Percentiles rank a stretch among this genome's conserved stretches.
Evolutionary conservation across 1,140 invertebrate species (phyloP).

Genomic region (Drosophila subobscura): DNA sequence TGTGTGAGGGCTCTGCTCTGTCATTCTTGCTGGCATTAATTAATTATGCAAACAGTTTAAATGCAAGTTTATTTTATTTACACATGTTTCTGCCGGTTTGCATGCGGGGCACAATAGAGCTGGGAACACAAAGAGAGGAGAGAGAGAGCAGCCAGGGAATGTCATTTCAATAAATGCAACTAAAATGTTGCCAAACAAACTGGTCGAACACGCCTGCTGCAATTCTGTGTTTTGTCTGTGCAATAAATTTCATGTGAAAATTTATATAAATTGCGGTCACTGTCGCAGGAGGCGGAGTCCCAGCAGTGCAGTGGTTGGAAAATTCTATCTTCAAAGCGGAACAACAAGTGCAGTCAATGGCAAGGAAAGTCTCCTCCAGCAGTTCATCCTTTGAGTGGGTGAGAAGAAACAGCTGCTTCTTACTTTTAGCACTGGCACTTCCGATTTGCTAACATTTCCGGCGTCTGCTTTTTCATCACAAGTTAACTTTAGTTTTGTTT

Average conservation of each 20-base stretch:
- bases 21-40: conserved; percentile 69
- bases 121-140: background rate
- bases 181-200: conserved; percentile 8
- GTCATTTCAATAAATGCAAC: conserved; percentile 47
- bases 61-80: conserved; percentile 81
- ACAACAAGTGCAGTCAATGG: conserved; percentile 38
- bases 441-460: conserved; percentile 62
- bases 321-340: conserved; percentile 9
- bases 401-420: conserved; percentile 36
- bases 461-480: conserved; percentile 23
- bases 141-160: background rate
- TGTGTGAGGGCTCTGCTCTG: conserved; percentile 6
- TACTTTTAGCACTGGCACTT: conserved; percentile 43
- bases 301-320: background rate
- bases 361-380: conserved; percentile 9
- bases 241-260: background rate
- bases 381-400: conserved; percentile 11
- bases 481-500: conserved; percentile 1
- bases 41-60: conserved; percentile 80
- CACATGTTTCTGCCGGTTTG: conserved; percentile 64
- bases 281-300: background rate
- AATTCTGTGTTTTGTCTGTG: background rate
- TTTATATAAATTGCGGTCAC: background rate
- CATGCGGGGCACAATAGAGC: background rate
- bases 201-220: background rate